A percentile compares a stretch with the other conserved stretches of the same genome.
Conservation (phyloP, 2,888 invertebrate genomes). For the Erebia epiphron region DNA sequence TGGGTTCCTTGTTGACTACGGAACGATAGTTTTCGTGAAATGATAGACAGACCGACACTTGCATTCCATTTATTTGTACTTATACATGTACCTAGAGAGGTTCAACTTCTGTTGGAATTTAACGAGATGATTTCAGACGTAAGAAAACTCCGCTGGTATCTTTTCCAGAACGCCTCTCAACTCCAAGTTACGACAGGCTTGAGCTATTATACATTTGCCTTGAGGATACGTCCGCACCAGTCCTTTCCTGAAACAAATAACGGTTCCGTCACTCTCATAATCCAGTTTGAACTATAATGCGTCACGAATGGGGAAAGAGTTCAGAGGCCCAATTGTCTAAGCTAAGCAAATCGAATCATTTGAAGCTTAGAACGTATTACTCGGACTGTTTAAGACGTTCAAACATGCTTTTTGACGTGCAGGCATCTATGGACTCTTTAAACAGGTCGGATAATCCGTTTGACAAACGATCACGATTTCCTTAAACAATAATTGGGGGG, state of each 20-base stretch:
- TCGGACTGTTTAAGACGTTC: too few relatives aligned
- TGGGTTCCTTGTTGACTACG: too few relatives aligned
- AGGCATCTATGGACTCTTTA: too few relatives aligned
- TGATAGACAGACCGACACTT: background rate
- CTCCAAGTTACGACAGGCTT: conserved; percentile 51
- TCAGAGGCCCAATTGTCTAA: too few relatives aligned
- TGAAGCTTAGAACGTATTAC: too few relatives aligned
- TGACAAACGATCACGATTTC: too few relatives aligned
- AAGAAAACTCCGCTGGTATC: conserved; percentile 45
- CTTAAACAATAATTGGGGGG: too few relatives aligned
- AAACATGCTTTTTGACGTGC: too few relatives aligned
- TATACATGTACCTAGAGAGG: background rate
- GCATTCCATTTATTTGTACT: background rate
- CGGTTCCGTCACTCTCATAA: background rate
- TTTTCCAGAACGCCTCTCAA: conserved; percentile 47
- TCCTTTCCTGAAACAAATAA: conserved; percentile 52
- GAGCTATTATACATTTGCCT: conserved; percentile 56
- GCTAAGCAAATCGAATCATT: too few relatives aligned
- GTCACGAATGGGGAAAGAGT: too few relatives aligned
- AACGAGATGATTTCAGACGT: conserved; percentile 4
- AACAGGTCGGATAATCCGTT: too few relatives aligned
- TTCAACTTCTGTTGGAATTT: background rate
- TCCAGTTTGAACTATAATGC: too few relatives aligned
- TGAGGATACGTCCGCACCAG: conserved; percentile 56
- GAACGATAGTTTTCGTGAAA: background rate